Conservation (phyloP, 2,797 vertebrate species). For the Catamblyrhynchus diadema region DNA sequence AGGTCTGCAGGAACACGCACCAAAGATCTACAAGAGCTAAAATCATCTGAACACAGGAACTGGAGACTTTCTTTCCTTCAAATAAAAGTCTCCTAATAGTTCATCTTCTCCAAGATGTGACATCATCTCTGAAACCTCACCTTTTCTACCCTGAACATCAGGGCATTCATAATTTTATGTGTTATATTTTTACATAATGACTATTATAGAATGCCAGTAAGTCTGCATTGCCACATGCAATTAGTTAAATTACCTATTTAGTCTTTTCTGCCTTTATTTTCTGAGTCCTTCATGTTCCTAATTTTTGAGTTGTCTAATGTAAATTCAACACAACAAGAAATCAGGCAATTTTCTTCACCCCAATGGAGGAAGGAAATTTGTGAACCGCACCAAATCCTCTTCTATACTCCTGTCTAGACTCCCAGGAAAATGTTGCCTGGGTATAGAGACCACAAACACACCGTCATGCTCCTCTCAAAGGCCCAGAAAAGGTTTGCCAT, state of each 20-base stretch:
- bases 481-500: neutral
- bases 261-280: neutral
- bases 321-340: neutral
- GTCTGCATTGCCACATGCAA: neutral
- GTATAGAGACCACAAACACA: neutral
- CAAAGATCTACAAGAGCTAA: neutral
- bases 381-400: neutral
- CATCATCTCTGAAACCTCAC: neutral
- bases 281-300: neutral
- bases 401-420: neutral
- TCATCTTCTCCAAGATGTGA: accelerated
- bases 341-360: neutral
- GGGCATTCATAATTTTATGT: neutral
- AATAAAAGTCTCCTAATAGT: neutral
- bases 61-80: neutral
- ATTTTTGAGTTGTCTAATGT: neutral
- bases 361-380: neutral
- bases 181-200: neutral
- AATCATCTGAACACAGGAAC: neutral
- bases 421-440: neutral
- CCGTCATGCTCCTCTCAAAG: neutral
- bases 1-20: neutral
- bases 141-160: neutral
- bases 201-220: neutral
- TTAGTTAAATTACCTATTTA: neutral